phyloP scores from a whole-genome alignment of 1,140 invertebrate genomes.

The Heliconius nattereri region DNA sequence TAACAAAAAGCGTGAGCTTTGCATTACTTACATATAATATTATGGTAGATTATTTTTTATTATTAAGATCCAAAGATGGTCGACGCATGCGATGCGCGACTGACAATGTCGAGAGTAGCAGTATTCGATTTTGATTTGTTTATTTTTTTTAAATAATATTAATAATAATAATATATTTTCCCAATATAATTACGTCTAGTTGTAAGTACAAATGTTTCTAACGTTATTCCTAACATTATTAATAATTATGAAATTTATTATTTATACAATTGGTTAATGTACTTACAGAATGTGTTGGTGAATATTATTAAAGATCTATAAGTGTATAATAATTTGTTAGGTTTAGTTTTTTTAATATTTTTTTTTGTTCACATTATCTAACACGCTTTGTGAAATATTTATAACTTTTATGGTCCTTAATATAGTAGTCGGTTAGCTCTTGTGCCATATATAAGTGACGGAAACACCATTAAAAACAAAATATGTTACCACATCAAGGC shows the following conservation, averaged over 20 bases:
- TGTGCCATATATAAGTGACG: conserved; percentile 77
- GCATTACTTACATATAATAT: conserved; percentile 33
- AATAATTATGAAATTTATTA: conserved; percentile 41
- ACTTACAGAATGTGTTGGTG: conserved; percentile 65
- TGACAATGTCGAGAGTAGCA: conserved; percentile 59
- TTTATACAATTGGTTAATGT: conserved; percentile 73
- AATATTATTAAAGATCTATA: conserved; percentile 54
- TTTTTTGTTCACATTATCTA: conserved; percentile 34
- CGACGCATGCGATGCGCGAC: conserved; percentile 59
- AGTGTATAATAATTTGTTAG: conserved; percentile 24
- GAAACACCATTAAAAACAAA: conserved; percentile 57
- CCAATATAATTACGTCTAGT: conserved; percentile 46
- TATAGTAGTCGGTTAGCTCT: conserved; percentile 60
- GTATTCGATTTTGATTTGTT: conserved; percentile 59
- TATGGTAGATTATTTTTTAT: conserved; percentile 55
- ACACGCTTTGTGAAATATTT: conserved; percentile 30
- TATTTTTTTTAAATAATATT: conserved; percentile 39
- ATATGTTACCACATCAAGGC: conserved; percentile 65
- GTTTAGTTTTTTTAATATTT: conserved; percentile 29
- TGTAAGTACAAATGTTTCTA: conserved; percentile 74
- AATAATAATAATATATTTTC: conserved; percentile 45
- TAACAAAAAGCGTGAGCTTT: conserved; percentile 55
- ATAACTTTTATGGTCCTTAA: conserved; percentile 64
- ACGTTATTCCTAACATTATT: conserved; percentile 68
- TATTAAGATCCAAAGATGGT: conserved; percentile 71